A percentile compares a stretch with the other conserved stretches of the same genome.
Evolutionary conservation across 1,140 invertebrate species (phyloP).

Genomic region (Psilanteris sp.): DNA sequence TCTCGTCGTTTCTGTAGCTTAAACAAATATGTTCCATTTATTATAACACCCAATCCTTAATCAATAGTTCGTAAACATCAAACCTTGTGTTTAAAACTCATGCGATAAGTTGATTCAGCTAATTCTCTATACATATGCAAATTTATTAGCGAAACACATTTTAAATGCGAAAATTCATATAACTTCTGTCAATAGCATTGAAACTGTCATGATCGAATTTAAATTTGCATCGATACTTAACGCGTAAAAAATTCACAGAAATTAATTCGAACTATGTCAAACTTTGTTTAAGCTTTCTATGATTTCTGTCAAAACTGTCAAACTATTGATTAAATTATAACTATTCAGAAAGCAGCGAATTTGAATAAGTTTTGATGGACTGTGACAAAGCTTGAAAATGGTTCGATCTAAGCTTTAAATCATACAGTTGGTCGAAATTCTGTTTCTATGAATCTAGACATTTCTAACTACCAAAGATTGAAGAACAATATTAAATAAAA

Average conservation of each 20-base stretch:
- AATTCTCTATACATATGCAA: not conserved
- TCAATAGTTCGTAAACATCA: constrained; percentile 23
- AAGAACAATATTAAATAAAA: too few species aligned
- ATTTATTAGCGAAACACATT: constrained; percentile 16
- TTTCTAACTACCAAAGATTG: too few species aligned
- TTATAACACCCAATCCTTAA: constrained; percentile 28
- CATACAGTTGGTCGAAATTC: not conserved
- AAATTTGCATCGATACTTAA: not conserved
- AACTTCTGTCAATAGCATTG: not conserved
- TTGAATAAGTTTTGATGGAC: constrained; percentile 24
- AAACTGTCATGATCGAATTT: not conserved
- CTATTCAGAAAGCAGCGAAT: constrained; percentile 1
- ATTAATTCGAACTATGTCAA: constrained; percentile 12
- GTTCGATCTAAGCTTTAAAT: constrained; percentile 4
- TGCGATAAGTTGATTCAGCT: constrained; percentile 8
- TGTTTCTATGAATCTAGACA: too few species aligned
- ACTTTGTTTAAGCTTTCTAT: constrained; percentile 12
- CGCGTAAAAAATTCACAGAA: not conserved
- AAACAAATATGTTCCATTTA: constrained; percentile 60
- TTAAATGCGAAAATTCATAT: not conserved
- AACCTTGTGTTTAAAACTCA: constrained; percentile 20
- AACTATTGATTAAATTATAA: constrained; percentile 22
- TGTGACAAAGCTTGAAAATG: constrained; percentile 8
- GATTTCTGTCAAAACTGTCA: constrained; percentile 20
- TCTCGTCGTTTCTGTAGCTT: constrained; percentile 36